Conservation (phyloP, 2,113 vertebrate genomes). For the Gopherus evgoodei region DNA sequence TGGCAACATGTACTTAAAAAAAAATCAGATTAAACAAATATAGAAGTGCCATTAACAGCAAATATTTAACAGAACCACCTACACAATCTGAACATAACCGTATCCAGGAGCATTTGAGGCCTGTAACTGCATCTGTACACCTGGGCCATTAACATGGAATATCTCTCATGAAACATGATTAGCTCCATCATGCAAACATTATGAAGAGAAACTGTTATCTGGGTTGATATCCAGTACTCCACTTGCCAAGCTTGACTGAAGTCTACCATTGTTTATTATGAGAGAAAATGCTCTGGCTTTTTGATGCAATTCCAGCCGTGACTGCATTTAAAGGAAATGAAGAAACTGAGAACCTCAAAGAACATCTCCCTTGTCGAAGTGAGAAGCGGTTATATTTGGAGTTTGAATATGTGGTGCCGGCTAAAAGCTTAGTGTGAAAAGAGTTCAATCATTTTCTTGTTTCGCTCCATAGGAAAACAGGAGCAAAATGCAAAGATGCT, state of each 20-base stretch:
- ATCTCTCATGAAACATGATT: neutral
- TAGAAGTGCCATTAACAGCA: slow-evolving; percentile 11
- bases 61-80: slow-evolving; percentile 46
- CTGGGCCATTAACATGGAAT: neutral
- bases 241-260: neutral
- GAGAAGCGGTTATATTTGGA: slow-evolving; percentile 77
- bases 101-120: slow-evolving; percentile 38
- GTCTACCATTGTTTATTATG: neutral
- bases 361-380: slow-evolving; percentile 36
- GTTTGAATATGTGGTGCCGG: slow-evolving; percentile 65
- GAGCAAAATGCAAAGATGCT: slow-evolving; percentile 52
- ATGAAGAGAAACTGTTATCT: neutral
- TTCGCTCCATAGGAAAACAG: slow-evolving; percentile 73
- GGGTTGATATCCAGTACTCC: neutral
- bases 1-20: neutral
- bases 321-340: neutral
- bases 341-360: neutral
- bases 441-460: slow-evolving; percentile 32
- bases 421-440: slow-evolving; percentile 58
- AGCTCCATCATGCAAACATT: neutral
- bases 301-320: neutral
- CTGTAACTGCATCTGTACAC: slow-evolving; percentile 30
- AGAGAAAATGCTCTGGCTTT: neutral
- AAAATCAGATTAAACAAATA: slow-evolving; percentile 20
- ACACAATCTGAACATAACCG: neutral